These are phyloP conservation scores for Pelodiscus sinensis DNA, from an alignment of 2,113 vertebrate genomes.

Conservation along the genomic window DNA sequence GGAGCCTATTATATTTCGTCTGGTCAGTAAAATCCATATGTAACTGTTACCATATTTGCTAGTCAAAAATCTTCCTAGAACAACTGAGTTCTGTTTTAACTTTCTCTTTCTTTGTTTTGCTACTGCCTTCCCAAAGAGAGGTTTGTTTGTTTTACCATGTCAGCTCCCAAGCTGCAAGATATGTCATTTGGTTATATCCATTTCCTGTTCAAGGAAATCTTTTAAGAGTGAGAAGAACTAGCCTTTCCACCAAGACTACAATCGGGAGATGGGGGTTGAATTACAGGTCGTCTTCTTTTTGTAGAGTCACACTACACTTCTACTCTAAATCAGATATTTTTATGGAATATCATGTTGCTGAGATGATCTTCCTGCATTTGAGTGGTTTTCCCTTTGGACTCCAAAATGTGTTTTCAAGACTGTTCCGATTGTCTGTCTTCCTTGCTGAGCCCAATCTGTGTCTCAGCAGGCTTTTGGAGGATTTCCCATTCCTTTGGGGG, in stretches of 20 bases:
- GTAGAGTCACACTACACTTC: background rate
- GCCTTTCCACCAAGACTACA: background rate
- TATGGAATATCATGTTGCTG: background rate
- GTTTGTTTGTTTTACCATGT: background rate
- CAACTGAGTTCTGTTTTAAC: background rate
- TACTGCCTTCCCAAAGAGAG: background rate
- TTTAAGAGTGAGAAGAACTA: background rate
- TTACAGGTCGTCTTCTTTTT: background rate
- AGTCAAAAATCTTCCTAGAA: background rate
- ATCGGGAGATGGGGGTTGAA: background rate
- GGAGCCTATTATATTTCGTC: background rate
- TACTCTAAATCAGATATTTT: background rate
- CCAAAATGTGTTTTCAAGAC: background rate
- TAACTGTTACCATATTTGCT: background rate
- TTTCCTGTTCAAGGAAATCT: background rate
- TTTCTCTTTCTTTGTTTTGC: background rate
- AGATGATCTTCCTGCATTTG: background rate
- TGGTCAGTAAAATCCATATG: background rate
- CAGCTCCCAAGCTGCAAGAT: background rate
- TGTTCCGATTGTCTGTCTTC: background rate
- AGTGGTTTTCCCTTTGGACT: background rate
- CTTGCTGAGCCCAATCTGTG: background rate
- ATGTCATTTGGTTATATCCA: background rate
- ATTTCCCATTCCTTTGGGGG: background rate
- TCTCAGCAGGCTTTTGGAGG: background rate